A percentile compares a stretch with the other conserved stretches of the same genome.
Evolutionary conservation across 2,113 vertebrate genomes (phyloP).

Genomic region (Parus major): DNA sequence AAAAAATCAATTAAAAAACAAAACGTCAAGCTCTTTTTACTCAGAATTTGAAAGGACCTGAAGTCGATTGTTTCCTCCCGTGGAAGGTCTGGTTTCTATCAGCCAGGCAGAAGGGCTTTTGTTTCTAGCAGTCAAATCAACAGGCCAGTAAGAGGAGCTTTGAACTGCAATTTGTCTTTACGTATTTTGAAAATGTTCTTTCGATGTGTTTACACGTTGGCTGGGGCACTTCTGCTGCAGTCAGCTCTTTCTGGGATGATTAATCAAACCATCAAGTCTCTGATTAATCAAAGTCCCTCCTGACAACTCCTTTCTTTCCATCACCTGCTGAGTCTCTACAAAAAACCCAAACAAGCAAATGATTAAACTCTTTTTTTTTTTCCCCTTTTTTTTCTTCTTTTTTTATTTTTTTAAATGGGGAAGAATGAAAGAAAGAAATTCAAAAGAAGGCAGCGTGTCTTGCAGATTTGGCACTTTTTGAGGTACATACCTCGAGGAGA

Average conservation of each 20-base stretch:
- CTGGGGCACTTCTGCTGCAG: slow-evolving; percentile 16
- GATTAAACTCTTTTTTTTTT: background rate
- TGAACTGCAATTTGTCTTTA: slow-evolving; percentile 73
- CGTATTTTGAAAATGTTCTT: slow-evolving; percentile 59
- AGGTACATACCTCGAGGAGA: slow-evolving; percentile 58
- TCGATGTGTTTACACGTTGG: slow-evolving; percentile 63
- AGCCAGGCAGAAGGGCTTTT: slow-evolving; percentile 53
- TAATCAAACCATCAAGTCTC: slow-evolving; percentile 56
- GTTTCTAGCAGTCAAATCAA: slow-evolving; percentile 62
- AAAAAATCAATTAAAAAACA: slow-evolving; percentile 32
- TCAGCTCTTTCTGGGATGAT: slow-evolving; percentile 59
- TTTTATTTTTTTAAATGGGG: background rate
- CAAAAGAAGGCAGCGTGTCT: background rate
- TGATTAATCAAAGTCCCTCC: slow-evolving; percentile 63
- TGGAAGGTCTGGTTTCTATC: slow-evolving; percentile 69
- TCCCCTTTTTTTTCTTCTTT: background rate
- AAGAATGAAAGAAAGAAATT: slow-evolving; percentile 31
- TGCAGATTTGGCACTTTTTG: slow-evolving; percentile 38
- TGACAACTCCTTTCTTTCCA: slow-evolving; percentile 50
- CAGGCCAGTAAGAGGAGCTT: slow-evolving; percentile 53
- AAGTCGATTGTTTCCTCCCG: slow-evolving; percentile 52
- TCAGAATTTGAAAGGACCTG: slow-evolving; percentile 42
- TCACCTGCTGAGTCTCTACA: slow-evolving; percentile 56
- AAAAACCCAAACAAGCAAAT: slow-evolving; percentile 53
- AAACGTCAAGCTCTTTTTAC: slow-evolving; percentile 29